Conservation (phyloP, 2,113 vertebrate species). For the Leptodactylus fuscus region DNA sequence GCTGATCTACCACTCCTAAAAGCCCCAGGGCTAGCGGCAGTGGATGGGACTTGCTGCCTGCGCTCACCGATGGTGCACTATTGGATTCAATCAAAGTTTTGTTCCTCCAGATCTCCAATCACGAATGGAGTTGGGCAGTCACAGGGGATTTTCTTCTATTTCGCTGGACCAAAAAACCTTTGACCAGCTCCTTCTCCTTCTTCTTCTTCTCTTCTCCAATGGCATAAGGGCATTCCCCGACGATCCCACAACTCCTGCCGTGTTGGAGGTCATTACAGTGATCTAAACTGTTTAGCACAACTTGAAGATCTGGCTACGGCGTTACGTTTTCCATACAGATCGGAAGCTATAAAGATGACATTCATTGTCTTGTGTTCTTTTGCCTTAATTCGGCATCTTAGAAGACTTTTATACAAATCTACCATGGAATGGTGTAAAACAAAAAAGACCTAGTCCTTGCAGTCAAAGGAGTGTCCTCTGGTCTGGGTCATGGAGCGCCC, state of each 20-base stretch:
- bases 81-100: slow-evolving; percentile 1
- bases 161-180: slow-evolving; percentile 33
- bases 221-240: slow-evolving; percentile 7
- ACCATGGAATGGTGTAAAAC: slow-evolving; percentile 18
- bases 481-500: background rate
- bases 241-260: background rate
- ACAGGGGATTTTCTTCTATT: slow-evolving; percentile 28
- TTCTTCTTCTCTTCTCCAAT: background rate
- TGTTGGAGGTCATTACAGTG: background rate
- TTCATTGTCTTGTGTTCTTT: background rate
- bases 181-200: background rate
- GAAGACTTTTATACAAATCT: slow-evolving; percentile 18
- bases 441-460: background rate
- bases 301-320: background rate
- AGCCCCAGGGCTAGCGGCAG: slow-evolving; percentile 23
- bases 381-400: slow-evolving; percentile 30
- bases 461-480: background rate
- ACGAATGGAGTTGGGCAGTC: background rate
- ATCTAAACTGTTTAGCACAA: slow-evolving; percentile 26
- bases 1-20: slow-evolving; percentile 93
- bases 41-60: slow-evolving; percentile 5
- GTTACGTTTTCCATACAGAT: background rate
- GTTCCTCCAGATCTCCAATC: background rate
- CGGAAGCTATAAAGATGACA: background rate
- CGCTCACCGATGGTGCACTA: background rate